These are phyloP conservation scores for Conus ventricosus DNA, from an alignment of 1,140 invertebrate species.

Conservation along the genomic window DNA sequence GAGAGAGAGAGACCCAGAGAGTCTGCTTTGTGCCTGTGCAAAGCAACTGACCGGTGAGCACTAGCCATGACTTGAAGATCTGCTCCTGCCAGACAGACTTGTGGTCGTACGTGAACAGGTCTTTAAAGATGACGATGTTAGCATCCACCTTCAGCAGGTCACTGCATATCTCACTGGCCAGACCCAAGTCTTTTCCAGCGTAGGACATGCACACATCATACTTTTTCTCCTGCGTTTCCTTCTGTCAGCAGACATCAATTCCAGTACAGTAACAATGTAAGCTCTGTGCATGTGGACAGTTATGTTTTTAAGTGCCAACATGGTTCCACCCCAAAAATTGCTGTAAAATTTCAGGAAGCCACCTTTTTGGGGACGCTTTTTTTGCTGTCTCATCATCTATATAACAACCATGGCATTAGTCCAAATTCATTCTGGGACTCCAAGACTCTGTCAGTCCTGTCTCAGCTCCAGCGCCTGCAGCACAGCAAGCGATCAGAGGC, in stretches of 20 bases:
- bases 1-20: too few species aligned
- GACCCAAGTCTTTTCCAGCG: constrained; percentile 42
- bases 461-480: too few species aligned
- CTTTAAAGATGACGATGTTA: constrained; percentile 49
- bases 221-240: constrained; percentile 6
- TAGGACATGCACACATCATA: constrained; percentile 56
- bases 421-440: too few species aligned
- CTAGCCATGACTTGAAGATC: constrained; percentile 60
- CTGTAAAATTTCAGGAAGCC: too few species aligned
- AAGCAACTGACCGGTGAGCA: constrained; percentile 51
- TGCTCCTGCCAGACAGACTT: constrained; percentile 59
- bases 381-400: too few species aligned
- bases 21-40: too few species aligned
- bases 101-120: constrained; percentile 46
- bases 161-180: constrained; percentile 44
- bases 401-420: too few species aligned
- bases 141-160: constrained; percentile 46
- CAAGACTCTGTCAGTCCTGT: too few species aligned
- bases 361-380: too few species aligned
- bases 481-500: too few species aligned
- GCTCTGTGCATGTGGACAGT: not conserved
- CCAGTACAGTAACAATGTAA: not conserved
- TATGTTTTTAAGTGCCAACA: not conserved
- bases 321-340: not conserved
- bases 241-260: not conserved